Evolutionary conservation across 2,797 vertebrate genomes (phyloP).

Genomic region (Microhierax caerulescens): DNA sequence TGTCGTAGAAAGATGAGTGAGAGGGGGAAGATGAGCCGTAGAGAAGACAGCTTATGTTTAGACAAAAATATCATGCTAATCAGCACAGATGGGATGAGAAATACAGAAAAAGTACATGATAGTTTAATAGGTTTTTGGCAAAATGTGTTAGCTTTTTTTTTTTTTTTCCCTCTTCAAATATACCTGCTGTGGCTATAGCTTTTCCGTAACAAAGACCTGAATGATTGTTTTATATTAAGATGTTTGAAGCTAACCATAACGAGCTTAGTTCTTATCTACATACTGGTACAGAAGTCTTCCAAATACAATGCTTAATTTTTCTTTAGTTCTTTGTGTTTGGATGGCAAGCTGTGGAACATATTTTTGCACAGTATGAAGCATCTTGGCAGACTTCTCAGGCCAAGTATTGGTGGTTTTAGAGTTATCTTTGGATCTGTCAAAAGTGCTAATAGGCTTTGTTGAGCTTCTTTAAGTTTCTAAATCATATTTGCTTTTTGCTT

Average conservation of each 20-base stretch:
- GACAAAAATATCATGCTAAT: slow-evolving; percentile 84
- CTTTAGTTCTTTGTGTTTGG: slow-evolving; percentile 80
- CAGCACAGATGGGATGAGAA: slow-evolving; percentile 84
- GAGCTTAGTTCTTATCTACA: slow-evolving; percentile 35
- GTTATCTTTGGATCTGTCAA: slow-evolving; percentile 83
- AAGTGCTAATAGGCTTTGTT: slow-evolving; percentile 83
- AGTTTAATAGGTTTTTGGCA: slow-evolving; percentile 81
- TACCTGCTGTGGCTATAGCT: slow-evolving; percentile 67
- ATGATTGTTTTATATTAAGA: neutral
- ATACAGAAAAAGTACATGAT: slow-evolving; percentile 80
- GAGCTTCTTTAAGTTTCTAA: slow-evolving; percentile 79
- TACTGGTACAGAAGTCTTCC: slow-evolving; percentile 45
- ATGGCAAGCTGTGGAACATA: slow-evolving; percentile 84
- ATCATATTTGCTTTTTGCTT: slow-evolving; percentile 80
- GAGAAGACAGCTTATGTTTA: slow-evolving; percentile 84
- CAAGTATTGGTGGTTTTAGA: slow-evolving; percentile 79
- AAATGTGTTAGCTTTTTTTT: slow-evolving; percentile 61
- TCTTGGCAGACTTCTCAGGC: slow-evolving; percentile 83
- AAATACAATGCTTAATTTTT: slow-evolving; percentile 75
- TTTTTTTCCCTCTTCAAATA: slow-evolving; percentile 40
- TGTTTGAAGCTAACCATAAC: slow-evolving; percentile 35
- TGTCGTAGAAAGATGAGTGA: slow-evolving; percentile 71
- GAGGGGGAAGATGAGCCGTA: slow-evolving; percentile 74
- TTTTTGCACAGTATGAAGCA: slow-evolving; percentile 82
- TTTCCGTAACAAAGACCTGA: slow-evolving; percentile 40